Percentiles rank a stretch among this genome's conserved stretches.
Conservation (phyloP, 2,797 vertebrate species). For the Typhlichthys eigenmanni region DNA sequence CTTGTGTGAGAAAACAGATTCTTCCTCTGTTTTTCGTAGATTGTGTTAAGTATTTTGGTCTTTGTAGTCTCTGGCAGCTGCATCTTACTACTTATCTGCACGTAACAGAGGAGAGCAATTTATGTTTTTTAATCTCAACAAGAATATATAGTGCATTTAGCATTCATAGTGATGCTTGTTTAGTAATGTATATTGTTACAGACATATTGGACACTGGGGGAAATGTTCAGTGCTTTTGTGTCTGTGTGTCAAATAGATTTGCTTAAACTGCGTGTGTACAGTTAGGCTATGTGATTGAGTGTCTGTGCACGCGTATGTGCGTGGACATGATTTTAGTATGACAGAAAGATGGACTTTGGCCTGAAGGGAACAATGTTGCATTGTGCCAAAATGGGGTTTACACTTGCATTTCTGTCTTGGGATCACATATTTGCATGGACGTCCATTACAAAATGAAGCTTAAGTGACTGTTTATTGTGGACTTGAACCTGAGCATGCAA, state of each 20-base stretch:
- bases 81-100: not conserved
- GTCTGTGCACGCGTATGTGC: not conserved
- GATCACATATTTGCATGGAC: no score
- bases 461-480: no score
- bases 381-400: no score
- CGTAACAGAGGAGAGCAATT: no score
- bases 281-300: not conserved
- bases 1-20: constrained; percentile 31
- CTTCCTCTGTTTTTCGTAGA: constrained; percentile 13
- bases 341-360: not conserved
- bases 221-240: not conserved
- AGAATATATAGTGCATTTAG: no score
- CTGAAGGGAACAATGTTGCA: not conserved
- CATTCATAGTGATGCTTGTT: no score
- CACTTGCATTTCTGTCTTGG: no score
- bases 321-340: not conserved
- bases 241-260: not conserved
- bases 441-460: no score
- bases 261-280: not conserved
- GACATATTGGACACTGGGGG: not conserved
- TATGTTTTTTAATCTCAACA: no score
- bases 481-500: no score
- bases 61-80: constrained; percentile 16
- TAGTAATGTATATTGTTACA: no score
- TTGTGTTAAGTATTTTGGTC: not conserved